Evolutionary conservation across 2,888 invertebrate genomes (phyloP).

Genomic region (Tetranychus piercei): DNA sequence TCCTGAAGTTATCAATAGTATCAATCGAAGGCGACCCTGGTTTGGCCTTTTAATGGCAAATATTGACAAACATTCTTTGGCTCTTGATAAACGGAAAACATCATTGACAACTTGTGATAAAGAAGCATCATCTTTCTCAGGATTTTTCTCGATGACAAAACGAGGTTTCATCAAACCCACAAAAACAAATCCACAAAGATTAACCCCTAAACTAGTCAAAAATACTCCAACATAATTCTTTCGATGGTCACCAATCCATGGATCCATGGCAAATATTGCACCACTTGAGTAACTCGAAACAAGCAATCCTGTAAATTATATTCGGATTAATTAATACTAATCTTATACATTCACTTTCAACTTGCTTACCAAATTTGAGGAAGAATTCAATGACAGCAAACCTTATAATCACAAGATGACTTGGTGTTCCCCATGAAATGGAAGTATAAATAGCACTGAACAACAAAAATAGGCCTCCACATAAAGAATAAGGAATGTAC

Average conservation of each 20-base stretch:
- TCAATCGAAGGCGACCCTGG: not conserved
- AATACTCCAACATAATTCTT: not conserved
- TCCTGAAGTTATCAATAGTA: not conserved
- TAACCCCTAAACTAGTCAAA: not conserved
- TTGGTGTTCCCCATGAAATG: not conserved
- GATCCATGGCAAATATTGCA: not conserved
- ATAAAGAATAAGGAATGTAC: not conserved
- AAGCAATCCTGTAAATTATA: too few species aligned
- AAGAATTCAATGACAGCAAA: not conserved
- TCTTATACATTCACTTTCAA: too few species aligned
- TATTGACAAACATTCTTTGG: not conserved
- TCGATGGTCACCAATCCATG: not conserved
- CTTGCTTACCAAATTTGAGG: not conserved
- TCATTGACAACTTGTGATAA: not conserved
- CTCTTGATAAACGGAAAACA: not conserved
- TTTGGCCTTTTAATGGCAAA: not conserved
- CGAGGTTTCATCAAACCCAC: not conserved
- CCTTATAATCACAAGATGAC: not conserved
- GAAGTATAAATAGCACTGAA: not conserved
- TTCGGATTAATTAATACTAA: too few species aligned
- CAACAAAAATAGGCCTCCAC: not conserved
- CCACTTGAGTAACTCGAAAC: not conserved
- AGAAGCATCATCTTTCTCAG: not conserved
- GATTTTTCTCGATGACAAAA: not conserved
- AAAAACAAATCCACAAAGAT: not conserved